phyloP scores from a whole-genome alignment of 1,140 invertebrate species.

The Drosophila nikananu region DNA sequence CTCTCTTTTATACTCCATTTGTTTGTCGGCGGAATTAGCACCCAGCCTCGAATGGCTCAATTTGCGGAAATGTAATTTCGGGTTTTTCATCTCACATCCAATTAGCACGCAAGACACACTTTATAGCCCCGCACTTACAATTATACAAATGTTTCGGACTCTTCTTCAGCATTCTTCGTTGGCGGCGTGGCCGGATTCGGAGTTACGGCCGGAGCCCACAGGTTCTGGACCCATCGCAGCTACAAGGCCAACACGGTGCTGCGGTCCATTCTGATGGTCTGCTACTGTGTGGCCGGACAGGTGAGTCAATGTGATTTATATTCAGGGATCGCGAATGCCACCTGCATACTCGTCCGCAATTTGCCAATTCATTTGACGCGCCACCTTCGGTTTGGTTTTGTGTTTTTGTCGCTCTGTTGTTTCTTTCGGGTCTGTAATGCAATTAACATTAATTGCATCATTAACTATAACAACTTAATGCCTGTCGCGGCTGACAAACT shows the following conservation, averaged over 20 bases:
- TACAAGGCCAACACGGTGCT: conserved; percentile 93
- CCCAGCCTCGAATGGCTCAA: conserved; percentile 65
- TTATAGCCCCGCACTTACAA: conserved; percentile 27
- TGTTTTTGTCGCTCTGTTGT: conserved; percentile 2
- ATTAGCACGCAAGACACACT: conserved; percentile 61
- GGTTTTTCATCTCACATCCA: conserved; percentile 55
- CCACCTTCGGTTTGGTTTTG: conserved; percentile 23
- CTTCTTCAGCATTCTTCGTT: conserved; percentile 85
- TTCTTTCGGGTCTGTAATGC: conserved; percentile 52
- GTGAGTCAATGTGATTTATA: conserved; percentile 51
- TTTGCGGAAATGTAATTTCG: conserved; percentile 76
- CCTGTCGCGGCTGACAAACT: conserved; percentile 53
- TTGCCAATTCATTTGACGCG: conserved; percentile 44
- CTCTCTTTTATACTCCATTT: conserved; percentile 32
- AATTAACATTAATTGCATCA: conserved; percentile 81
- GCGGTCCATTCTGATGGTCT: conserved; percentile 89
- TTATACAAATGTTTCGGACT: conserved; percentile 6
- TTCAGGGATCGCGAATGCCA: conserved; percentile 11
- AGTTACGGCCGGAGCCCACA: conserved; percentile 93
- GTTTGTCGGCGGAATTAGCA: conserved; percentile 68
- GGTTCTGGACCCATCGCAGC: conserved; percentile 93
- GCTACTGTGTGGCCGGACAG: conserved; percentile 90
- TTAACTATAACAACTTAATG: conserved; percentile 80
- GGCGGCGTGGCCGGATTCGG: conserved; percentile 88
- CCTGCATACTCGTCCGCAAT: conserved; percentile 38